These are phyloP conservation scores for Seira ritae DNA, from an alignment of 2,888 invertebrate genomes.

Conservation along the genomic window DNA sequence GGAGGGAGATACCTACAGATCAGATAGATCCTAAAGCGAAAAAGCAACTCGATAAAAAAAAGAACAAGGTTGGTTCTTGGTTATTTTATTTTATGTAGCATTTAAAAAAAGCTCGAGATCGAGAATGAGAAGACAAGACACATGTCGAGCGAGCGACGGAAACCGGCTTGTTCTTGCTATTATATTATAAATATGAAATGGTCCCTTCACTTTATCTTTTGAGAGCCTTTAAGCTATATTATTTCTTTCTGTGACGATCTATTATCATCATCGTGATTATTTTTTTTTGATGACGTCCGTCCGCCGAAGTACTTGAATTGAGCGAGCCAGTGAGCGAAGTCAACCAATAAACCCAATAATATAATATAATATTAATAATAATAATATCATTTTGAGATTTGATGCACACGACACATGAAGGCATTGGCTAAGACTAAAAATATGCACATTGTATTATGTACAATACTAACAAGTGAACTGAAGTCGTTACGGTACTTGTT, in stretches of 20 bases:
- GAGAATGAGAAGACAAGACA: constrained; percentile 56
- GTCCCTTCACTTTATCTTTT: constrained; percentile 60
- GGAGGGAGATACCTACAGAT: constrained; percentile 56
- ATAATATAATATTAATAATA: constrained; percentile 53
- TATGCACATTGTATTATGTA: too few species aligned
- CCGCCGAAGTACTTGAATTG: too few species aligned
- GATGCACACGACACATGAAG: constrained; percentile 21
- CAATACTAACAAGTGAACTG: too few species aligned
- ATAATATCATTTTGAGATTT: constrained; percentile 35
- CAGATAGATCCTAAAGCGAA: constrained; percentile 2
- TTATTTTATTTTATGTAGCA: constrained; percentile 54
- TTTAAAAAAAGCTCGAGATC: constrained; percentile 63
- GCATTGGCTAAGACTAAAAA: constrained; percentile 16
- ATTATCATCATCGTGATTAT: too few species aligned
- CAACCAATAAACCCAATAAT: constrained; percentile 65
- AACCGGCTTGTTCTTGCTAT: constrained; percentile 59
- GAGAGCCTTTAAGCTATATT: constrained; percentile 19
- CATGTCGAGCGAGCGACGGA: constrained; percentile 68
- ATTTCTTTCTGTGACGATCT: background rate
- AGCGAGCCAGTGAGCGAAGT: too few species aligned
- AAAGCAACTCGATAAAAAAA: constrained; percentile 50
- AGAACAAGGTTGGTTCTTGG: constrained; percentile 65
- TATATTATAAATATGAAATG: constrained; percentile 35
- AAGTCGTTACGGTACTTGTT: constrained; percentile 21
- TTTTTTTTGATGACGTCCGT: constrained; percentile 60